Evolutionary conservation across 2,113 vertebrate species (phyloP).

Genomic region (Gymnogyps californianus): DNA sequence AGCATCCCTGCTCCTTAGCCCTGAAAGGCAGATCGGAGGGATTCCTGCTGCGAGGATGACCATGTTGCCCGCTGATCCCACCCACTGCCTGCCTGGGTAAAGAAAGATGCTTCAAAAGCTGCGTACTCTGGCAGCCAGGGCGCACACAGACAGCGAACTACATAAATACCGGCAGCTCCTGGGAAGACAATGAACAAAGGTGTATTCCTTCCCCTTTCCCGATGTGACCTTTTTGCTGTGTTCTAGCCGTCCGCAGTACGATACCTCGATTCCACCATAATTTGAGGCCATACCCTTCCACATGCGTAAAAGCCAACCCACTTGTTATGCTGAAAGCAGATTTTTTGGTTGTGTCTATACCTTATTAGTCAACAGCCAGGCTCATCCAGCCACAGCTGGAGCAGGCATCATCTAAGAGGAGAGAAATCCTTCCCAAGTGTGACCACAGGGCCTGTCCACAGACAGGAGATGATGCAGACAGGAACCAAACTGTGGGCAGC

Average conservation of each 20-base stretch:
- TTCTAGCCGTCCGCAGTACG: fast-evolving
- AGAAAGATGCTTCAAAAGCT: neutral
- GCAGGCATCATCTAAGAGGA: neutral
- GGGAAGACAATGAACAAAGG: neutral
- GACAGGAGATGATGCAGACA: neutral
- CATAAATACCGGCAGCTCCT: neutral
- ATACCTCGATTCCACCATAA: neutral
- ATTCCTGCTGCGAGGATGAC: neutral
- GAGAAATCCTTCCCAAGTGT: neutral
- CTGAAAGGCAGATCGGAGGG: neutral
- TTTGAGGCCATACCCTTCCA: neutral
- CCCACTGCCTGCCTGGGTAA: neutral
- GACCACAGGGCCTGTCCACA: neutral
- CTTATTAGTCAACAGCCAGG: neutral
- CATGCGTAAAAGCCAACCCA: fast-evolving
- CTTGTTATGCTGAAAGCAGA: neutral
- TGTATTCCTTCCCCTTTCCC: neutral
- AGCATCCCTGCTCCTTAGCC: neutral
- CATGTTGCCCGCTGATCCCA: neutral
- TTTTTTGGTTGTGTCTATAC: neutral
- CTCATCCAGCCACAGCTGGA: neutral
- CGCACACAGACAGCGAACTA: neutral
- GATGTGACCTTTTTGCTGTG: neutral
- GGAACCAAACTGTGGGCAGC: neutral
- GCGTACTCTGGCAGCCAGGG: neutral